phyloP scores from a whole-genome alignment of 2,888 invertebrate species.

The Syrphus vitripennis region DNA sequence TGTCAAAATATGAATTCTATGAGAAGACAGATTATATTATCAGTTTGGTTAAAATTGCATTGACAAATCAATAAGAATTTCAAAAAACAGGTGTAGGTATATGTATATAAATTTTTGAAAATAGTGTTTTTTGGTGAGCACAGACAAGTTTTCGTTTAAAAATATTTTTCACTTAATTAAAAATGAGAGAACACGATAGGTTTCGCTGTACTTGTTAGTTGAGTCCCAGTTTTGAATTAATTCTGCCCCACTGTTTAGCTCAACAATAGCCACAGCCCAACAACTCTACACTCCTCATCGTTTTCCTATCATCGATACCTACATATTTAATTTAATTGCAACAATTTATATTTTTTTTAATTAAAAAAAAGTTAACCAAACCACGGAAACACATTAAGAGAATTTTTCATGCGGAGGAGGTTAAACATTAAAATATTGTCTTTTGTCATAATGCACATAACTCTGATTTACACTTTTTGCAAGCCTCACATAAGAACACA shows the following conservation, averaged over 20 bases:
- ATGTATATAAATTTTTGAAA: no score
- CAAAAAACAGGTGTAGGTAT: no score
- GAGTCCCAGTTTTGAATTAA: neutral
- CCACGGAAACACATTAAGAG: constrained; percentile 26
- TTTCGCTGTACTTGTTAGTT: no score
- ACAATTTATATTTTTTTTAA: constrained; percentile 31
- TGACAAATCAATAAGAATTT: no score
- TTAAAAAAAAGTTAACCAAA: constrained; percentile 29
- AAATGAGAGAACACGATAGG: no score
- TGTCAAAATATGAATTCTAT: no score
- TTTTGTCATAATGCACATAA: constrained; percentile 27
- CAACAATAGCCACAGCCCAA: neutral
- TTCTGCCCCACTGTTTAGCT: neutral
- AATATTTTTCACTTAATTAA: no score
- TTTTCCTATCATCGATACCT: neutral
- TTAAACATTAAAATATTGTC: constrained; percentile 44
- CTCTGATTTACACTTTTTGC: neutral
- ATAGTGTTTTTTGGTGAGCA: no score
- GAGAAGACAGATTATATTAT: no score
- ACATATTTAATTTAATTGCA: constrained; percentile 43
- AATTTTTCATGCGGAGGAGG: constrained; percentile 25
- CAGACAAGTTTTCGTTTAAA: no score
- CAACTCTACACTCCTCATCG: neutral
- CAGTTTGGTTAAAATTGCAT: no score
- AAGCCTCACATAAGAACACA: neutral